Evolutionary conservation across 2,888 invertebrate species (phyloP).

Genomic region (Caenorhabditis virilis): DNA sequence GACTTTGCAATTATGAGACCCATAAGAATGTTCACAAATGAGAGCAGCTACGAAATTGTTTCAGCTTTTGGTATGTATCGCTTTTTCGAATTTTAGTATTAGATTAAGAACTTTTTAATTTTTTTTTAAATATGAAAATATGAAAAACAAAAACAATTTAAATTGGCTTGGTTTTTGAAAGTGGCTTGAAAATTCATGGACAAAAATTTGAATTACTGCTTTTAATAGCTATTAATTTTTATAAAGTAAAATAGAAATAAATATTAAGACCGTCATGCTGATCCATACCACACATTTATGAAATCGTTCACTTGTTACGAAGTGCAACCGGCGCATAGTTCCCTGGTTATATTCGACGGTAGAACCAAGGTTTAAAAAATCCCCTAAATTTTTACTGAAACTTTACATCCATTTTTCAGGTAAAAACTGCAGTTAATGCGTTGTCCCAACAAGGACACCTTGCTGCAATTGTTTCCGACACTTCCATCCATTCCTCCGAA

Average conservation of each 20-base stretch:
- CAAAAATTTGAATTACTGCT: slow-evolving; percentile 4
- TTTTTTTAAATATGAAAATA: too few species aligned
- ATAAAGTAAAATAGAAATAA: not conserved
- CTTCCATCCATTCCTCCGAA: slow-evolving; percentile 29
- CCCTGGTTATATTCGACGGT: slow-evolving; percentile 60
- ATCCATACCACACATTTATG: slow-evolving; percentile 62
- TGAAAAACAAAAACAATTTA: not conserved
- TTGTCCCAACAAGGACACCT: slow-evolving; percentile 54
- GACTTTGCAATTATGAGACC: slow-evolving; percentile 65
- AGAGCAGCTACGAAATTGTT: slow-evolving; percentile 30
- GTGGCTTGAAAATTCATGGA: too few species aligned
- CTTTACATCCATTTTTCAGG: slow-evolving; percentile 31
- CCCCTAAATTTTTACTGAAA: not conserved
- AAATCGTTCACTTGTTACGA: slow-evolving; percentile 65
- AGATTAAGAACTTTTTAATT: not conserved
- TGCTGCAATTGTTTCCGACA: slow-evolving; percentile 50
- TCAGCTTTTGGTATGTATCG: slow-evolving; percentile 39
- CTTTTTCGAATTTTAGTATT: not conserved
- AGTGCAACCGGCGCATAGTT: slow-evolving; percentile 59
- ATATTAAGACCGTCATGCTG: slow-evolving; percentile 49
- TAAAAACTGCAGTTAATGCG: slow-evolving; percentile 58
- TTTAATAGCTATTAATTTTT: too few species aligned
- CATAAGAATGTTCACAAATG: slow-evolving; percentile 21
- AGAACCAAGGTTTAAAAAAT: slow-evolving; percentile 22
- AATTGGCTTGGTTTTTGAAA: too few species aligned